These are phyloP conservation scores for Capreolus pygargus DNA, from an alignment of 2,113 vertebrate genomes.

Conservation along the genomic window DNA sequence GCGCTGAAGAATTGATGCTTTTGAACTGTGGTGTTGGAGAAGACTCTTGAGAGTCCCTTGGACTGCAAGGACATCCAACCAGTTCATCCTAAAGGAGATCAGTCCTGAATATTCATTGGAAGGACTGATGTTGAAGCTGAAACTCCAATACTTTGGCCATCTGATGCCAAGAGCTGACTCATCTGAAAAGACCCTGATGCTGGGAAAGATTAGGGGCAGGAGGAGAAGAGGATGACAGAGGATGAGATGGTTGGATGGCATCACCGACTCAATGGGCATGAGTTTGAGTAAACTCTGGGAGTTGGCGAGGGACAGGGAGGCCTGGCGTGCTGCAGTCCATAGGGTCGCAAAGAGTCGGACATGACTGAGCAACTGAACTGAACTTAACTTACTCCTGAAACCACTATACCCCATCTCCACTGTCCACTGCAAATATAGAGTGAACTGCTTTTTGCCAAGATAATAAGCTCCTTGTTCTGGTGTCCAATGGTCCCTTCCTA, in stretches of 20 bases:
- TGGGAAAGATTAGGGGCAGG: not conserved
- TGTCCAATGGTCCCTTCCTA: not conserved
- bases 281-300: not conserved
- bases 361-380: not conserved
- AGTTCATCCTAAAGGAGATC: not conserved
- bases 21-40: not conserved
- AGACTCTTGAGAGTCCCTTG: not conserved
- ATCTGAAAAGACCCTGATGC: not conserved
- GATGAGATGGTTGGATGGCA: not conserved
- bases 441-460: not conserved
- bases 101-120: not conserved
- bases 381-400: not conserved
- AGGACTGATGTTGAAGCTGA: not conserved
- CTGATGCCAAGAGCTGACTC: not conserved
- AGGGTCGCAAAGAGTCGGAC: not conserved
- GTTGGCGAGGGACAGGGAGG: not conserved
- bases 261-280: not conserved
- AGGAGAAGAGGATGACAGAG: not conserved
- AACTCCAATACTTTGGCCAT: not conserved
- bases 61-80: not conserved
- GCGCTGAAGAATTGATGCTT: accelerated
- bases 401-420: not conserved
- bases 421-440: not conserved
- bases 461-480: not conserved
- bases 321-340: not conserved